Base-by-base conservation (phyloP, 2,888 invertebrate genomes). In the Nomada ferruginata region DNA sequence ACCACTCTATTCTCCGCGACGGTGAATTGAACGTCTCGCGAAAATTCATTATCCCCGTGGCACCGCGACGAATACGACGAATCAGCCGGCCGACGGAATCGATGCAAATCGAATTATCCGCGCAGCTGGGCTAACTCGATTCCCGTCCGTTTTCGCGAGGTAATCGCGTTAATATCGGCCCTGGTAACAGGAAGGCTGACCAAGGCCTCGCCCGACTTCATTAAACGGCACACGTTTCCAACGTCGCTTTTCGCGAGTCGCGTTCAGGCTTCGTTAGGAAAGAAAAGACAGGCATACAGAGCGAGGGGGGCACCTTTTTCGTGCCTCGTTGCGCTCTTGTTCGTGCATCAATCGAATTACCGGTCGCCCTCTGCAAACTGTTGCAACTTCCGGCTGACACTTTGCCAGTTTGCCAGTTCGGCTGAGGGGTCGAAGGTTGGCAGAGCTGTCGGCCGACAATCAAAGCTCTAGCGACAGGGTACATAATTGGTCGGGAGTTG, bases 81-180 rank as follows among this genome's bases (percentile, higher is more conserved):
- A 76, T 84, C 77, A 68, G 65, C 29, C 60, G 44, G 63, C 69
- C 76, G 26, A 42, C 71, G 44, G 70, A 82, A 79, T 87, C 82
- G 79, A 83, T 85, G 60, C 79, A 85, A 84, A 87, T 80, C 50
- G 70, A 85, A 79, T 89, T 82, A 89, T 53, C 72, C 78, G 74
- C 63, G 80, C 79, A 74, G 79, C 79, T 76, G 69, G 70, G 78
- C 74, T 87, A 88, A 89, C 84, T 89, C 84, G 80, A 89, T 89
- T 86, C 61, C 20, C 81, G 83, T 82, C 78, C 85, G 87, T 87
- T 85, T 85, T 86, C 84, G 70, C 84, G 71, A 44, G 69, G 81
- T 88, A 87, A 89, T 90, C 80, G 79, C 75, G 86, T 91, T 89
- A 88, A 87, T 86, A 88, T 86, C 83, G 86, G 57, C 73, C 74